Base-by-base conservation (phyloP, 1,140 invertebrate genomes). In the Goniozus legneri region DNA sequence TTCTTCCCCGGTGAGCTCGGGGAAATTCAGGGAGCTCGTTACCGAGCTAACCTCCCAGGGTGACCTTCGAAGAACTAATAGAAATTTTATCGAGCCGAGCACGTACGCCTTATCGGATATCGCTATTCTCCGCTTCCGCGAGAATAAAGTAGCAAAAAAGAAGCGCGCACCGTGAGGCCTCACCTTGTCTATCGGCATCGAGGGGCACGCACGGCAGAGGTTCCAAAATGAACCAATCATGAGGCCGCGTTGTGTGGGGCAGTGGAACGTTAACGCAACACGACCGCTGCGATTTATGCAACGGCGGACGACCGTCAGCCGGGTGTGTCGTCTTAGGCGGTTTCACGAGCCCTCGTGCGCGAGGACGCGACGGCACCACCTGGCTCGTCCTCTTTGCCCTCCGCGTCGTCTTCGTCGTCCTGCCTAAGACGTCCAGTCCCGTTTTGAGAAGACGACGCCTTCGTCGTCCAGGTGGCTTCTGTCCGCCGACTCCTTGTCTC, bases 161-260 rank as follows among this genome's bases (percentile, higher is more conserved):
- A n/a, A n/a, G n/a, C n/a, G n/a, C n/a, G n/a, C n/a, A n/a, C n/a
- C n/a, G n/a, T n/a, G n/a, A n/a, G n/a, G n/a, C 10, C 71, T 83
- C 80, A 92, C 90, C 89, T 92, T 92, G 80, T 92, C 90, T 71
- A 91, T 88, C 70, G 89, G 89, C 88, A 91, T 91, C 76, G 89
- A 90, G 73, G 89, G 90, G 79, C 90, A 92, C 79, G 89, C 88
- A 79, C 89, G 86, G 80, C 90, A 92, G 78, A 92, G 80, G 79
- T 91, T 92, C 88, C 89, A 91, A 81, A 92, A 92, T 82, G 89
- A 91, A 78, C 89, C 89, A 81, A 92, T 91, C 89, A 92, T 92
- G 77, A 79, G 81, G 77, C 70, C 70, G 69, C 57, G 58, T 57
- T 71, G 64, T 71, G 53, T 71, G 61, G 64, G 71, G 70, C 71